Conservation (phyloP, 1,140 invertebrate species). For the Drosophila hydei region DNA sequence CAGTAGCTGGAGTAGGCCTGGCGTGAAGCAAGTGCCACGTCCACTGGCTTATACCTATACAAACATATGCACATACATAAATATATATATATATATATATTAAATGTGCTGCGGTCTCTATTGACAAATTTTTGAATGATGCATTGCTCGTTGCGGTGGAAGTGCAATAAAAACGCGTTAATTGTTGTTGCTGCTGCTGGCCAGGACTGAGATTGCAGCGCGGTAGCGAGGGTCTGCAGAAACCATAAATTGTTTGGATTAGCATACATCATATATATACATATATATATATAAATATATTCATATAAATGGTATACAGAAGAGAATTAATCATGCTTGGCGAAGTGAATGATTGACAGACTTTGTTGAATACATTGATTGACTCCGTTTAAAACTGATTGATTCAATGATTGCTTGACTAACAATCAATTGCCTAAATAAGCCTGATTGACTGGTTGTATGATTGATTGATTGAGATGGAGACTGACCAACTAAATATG, state of each 20-base stretch:
- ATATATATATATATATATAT: constrained; percentile 40
- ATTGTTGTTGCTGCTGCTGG: constrained; percentile 46
- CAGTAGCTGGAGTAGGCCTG: neutral
- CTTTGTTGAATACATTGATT: no score
- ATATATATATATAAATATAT: neutral
- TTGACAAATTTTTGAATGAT: constrained; percentile 80
- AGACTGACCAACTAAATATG: no score
- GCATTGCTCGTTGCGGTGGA: constrained; percentile 59
- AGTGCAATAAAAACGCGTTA: constrained; percentile 75
- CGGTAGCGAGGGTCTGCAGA: neutral
- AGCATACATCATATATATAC: neutral
- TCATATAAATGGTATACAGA: no score
- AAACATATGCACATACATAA: neutral
- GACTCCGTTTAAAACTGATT: no score
- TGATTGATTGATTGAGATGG: no score
- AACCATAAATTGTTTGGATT: constrained; percentile 26
- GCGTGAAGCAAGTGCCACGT: constrained; percentile 34
- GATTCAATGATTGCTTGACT: no score
- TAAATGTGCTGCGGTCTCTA: constrained; percentile 79
- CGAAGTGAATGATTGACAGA: no score
- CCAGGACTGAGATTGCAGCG: constrained; percentile 17
- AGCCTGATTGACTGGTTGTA: no score
- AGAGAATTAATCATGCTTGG: no score
- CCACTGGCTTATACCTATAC: constrained; percentile 7
- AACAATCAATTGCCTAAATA: no score